Conservation (phyloP, 1,140 invertebrate species). For the Drosophila erecta region DNA sequence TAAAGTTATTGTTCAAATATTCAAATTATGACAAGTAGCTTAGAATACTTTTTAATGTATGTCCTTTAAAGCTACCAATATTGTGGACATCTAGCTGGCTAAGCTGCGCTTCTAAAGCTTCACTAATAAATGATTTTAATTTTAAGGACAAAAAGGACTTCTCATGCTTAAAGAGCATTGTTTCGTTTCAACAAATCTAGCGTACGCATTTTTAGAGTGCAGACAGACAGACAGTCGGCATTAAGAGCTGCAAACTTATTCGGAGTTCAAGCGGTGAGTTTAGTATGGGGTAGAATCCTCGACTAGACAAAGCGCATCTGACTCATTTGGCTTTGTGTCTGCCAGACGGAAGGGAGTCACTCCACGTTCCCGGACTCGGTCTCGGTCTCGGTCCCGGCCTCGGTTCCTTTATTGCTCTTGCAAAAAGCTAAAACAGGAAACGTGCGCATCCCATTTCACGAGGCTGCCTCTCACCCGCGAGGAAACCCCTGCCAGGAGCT, state of each 20-base stretch:
- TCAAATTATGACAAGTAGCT: too few relatives aligned
- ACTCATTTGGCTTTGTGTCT: conserved; percentile 68
- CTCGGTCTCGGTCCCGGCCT: too few relatives aligned
- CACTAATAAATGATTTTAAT: too few relatives aligned
- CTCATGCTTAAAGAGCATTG: neutral
- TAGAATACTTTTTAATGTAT: too few relatives aligned
- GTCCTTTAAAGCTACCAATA: too few relatives aligned
- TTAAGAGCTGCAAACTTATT: conserved; percentile 64
- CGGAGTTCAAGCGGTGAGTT: conserved; percentile 42
- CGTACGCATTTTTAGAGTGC: conserved; percentile 12
- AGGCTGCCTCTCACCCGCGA: conserved; percentile 41
- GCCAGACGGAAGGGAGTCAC: conserved; percentile 44
- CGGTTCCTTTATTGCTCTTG: conserved; percentile 36
- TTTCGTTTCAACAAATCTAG: neutral
- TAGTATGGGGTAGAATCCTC: conserved; percentile 28
- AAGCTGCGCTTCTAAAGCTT: too few relatives aligned
- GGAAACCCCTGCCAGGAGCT: neutral
- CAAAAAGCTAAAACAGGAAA: conserved; percentile 69
- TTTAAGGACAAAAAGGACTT: neutral
- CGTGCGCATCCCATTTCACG: conserved; percentile 68
- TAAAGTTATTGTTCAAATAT: too few relatives aligned
- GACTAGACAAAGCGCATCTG: conserved; percentile 70
- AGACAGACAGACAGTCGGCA: conserved; percentile 32
- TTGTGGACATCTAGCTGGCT: too few relatives aligned
- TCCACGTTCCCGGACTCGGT: neutral